Evolutionary conservation across 1,140 invertebrate genomes (phyloP).

Genomic region (Phenacoccus solenopsis): DNA sequence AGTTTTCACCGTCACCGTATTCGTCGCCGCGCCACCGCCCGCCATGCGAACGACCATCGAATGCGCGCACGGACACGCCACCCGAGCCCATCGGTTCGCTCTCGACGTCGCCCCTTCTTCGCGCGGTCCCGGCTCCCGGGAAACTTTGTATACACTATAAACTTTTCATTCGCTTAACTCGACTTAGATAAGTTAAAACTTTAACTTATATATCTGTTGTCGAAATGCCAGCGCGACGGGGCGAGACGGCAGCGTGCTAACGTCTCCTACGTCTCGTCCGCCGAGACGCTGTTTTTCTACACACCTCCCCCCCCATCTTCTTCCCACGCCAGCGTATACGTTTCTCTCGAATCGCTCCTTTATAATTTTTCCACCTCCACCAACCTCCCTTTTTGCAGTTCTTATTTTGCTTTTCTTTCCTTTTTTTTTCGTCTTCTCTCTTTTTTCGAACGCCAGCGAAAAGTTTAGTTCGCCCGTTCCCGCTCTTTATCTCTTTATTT

Average conservation of each 20-base stretch:
- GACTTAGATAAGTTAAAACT: slow-evolving; percentile 14
- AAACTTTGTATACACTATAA: slow-evolving; percentile 18
- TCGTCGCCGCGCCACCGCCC: background rate
- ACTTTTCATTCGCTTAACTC: slow-evolving; percentile 13
- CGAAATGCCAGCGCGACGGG: slow-evolving; percentile 11
- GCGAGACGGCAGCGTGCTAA: no score
- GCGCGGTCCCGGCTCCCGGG: background rate
- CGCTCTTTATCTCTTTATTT: background rate
- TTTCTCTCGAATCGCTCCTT: no score
- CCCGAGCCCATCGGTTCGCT: background rate
- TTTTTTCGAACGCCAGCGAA: background rate
- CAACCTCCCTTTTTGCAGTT: background rate
- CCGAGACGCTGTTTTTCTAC: no score
- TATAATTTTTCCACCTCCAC: no score
- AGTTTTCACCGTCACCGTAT: background rate
- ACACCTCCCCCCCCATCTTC: no score
- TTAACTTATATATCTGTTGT: slow-evolving; percentile 13
- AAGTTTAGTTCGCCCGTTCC: no score
- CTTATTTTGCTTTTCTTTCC: background rate
- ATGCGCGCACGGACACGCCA: background rate
- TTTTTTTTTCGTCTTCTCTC: background rate
- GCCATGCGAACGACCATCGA: background rate
- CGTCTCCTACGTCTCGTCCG: background rate
- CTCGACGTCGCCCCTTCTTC: background rate
- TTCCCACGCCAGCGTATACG: no score